Conservation (phyloP, 2,797 vertebrate genomes). For the Channa striata region DNA sequence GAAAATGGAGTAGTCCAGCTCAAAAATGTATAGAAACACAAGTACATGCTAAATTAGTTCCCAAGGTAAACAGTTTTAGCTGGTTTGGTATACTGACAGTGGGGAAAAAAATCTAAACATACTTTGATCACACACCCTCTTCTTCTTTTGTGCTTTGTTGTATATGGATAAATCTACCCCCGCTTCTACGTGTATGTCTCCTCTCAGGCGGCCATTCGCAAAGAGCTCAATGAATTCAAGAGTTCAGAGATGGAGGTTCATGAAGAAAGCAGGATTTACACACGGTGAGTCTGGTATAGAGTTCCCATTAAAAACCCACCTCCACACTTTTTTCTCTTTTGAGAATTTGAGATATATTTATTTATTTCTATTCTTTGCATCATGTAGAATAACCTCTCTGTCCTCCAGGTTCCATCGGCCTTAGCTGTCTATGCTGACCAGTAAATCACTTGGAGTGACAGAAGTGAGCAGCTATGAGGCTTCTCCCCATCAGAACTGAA, state of each 20-base stretch:
- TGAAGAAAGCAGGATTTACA: constrained; percentile 94
- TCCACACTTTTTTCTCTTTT: constrained; percentile 4
- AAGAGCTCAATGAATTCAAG: constrained; percentile 98
- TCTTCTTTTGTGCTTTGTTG: constrained; percentile 1
- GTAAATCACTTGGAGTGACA: constrained; percentile 34
- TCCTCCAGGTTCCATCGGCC: constrained; percentile 92
- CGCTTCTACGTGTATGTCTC: constrained; percentile 33
- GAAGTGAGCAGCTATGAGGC: background rate
- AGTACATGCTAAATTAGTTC: background rate
- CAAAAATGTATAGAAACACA: constrained; percentile 10
- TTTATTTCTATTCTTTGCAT: fast-evolving
- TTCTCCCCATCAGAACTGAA: constrained; percentile 1
- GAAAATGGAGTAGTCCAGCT: constrained; percentile 37
- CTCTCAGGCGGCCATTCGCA: constrained; percentile 95
- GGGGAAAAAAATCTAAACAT: background rate
- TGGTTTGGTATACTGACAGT: background rate
- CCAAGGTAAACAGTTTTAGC: background rate
- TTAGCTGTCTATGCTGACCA: constrained; percentile 67
- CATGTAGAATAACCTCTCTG: constrained; percentile 1
- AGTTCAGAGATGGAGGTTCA: constrained; percentile 98
- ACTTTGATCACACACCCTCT: constrained; percentile 17
- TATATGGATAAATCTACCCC: constrained; percentile 6
- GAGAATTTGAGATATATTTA: background rate
- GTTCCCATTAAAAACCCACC: constrained; percentile 46
- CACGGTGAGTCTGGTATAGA: constrained; percentile 83